A percentile compares a stretch with the other conserved stretches of the same genome.
Evolutionary conservation across 2,797 vertebrate species (phyloP).

Genomic region (Halcyon badia): DNA sequence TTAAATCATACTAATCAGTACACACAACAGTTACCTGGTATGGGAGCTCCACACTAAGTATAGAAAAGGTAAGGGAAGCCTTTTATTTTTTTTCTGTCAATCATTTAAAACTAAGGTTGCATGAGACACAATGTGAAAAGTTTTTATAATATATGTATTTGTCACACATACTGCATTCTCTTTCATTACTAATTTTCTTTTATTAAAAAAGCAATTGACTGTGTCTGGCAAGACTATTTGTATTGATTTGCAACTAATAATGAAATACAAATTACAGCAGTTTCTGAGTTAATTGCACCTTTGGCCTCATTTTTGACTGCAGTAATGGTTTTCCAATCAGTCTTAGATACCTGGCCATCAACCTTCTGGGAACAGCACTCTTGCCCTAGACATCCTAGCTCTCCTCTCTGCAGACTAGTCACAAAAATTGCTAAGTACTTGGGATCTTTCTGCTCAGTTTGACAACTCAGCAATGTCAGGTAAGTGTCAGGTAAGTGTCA

Average conservation of each 20-base stretch:
- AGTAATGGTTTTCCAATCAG: slow-evolving; percentile 28
- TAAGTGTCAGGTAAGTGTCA: not conserved
- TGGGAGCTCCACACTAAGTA: not conserved
- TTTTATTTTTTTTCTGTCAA: not conserved
- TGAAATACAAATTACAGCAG: slow-evolving; percentile 50
- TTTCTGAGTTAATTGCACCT: slow-evolving; percentile 64
- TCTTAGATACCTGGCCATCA: slow-evolving; percentile 30
- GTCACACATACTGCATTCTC: not conserved
- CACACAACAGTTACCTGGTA: not conserved
- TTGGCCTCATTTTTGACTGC: slow-evolving; percentile 49
- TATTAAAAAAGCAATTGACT: slow-evolving; percentile 55
- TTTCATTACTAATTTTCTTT: slow-evolving; percentile 51
- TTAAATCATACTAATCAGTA: not conserved
- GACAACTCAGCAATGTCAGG: not conserved
- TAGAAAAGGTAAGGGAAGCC: not conserved
- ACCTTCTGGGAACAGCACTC: not conserved
- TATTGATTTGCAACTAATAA: slow-evolving; percentile 57
- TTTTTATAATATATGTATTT: not conserved
- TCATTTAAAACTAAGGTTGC: not conserved
- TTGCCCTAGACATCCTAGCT: not conserved
- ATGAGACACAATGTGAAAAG: not conserved
- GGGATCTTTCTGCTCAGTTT: not conserved
- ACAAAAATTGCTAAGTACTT: slow-evolving; percentile 19
- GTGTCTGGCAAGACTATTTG: slow-evolving; percentile 52
- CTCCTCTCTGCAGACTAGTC: not conserved